A percentile compares a stretch with the other conserved stretches of the same genome.
Conservation (phyloP, 2,113 vertebrate species). For the Elgaria multicarinata region DNA sequence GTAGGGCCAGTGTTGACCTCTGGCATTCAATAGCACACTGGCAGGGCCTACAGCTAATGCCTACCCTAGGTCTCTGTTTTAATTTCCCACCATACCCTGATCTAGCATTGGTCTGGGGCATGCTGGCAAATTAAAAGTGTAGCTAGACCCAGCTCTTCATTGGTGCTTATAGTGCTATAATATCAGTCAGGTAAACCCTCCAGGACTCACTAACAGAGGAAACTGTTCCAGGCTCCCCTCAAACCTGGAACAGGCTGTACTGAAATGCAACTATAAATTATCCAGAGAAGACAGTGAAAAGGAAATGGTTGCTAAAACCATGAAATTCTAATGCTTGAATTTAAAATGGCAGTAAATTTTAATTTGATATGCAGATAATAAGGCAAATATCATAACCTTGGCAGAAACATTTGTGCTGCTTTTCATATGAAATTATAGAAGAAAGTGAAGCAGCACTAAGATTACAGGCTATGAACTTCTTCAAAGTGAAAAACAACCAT, state of each 20-base stretch:
- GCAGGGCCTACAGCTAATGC: neutral
- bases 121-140: neutral
- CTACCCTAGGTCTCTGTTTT: neutral
- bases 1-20: neutral
- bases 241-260: neutral
- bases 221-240: neutral
- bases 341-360: neutral
- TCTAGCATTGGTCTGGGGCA: neutral
- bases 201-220: neutral
- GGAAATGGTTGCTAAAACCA: neutral
- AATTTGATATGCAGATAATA: conserved; percentile 1
- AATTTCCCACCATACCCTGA: neutral
- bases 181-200: neutral
- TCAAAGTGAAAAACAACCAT: neutral
- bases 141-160: neutral
- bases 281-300: neutral
- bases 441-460: neutral
- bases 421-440: neutral
- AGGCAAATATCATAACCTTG: neutral
- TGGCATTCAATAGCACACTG: neutral
- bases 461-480: neutral
- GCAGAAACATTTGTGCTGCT: neutral
- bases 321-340: neutral
- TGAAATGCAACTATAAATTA: neutral
- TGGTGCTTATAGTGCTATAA: neutral